These are phyloP conservation scores for Sylvietta virens DNA, from an alignment of 2,113 vertebrate genomes.

Conservation along the genomic window DNA sequence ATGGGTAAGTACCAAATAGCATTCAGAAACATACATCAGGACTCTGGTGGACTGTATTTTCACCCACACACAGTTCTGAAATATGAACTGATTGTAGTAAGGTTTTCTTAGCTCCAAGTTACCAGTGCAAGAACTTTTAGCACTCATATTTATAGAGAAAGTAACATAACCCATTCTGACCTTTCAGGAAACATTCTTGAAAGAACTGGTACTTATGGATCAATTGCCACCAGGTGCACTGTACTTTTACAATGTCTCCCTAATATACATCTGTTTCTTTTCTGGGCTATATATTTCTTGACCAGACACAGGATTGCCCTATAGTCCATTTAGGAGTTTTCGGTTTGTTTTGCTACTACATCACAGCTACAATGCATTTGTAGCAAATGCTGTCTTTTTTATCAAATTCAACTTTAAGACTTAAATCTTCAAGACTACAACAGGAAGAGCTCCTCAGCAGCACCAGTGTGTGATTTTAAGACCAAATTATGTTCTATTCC, in stretches of 20 bases:
- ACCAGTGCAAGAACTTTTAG: neutral
- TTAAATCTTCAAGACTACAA: neutral
- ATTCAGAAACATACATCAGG: neutral
- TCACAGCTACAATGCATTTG: neutral
- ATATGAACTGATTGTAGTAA: neutral
- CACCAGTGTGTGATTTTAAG: neutral
- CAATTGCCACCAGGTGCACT: neutral
- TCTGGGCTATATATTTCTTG: neutral
- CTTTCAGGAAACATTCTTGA: neutral
- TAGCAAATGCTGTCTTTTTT: neutral
- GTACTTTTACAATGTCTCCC: neutral
- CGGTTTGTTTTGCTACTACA: neutral
- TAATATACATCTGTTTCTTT: neutral
- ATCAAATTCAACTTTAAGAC: neutral
- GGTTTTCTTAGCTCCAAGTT: neutral
- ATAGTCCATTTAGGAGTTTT: neutral
- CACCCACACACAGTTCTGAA: neutral
- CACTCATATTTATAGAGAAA: neutral
- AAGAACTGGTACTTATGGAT: neutral
- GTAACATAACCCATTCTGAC: neutral
- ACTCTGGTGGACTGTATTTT: neutral
- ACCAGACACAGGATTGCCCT: neutral
- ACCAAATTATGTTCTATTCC: neutral
- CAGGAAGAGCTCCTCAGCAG: neutral
- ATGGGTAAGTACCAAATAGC: neutral